Evolutionary conservation across 2,113 vertebrate genomes (phyloP).

Genomic region (Aramus guarauna): DNA sequence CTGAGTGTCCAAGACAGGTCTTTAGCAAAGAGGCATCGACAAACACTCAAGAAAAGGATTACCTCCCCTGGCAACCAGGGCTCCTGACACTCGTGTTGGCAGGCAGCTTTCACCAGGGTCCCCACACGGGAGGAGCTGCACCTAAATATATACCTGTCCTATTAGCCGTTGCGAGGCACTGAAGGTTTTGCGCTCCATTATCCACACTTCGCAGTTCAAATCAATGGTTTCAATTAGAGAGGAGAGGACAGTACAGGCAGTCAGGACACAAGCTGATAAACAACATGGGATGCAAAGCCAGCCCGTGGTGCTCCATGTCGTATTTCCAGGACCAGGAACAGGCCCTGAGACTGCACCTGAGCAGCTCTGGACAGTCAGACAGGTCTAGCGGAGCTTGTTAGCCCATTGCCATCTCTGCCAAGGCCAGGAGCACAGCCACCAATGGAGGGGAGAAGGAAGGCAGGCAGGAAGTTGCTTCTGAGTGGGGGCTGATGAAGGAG

Average conservation of each 20-base stretch:
- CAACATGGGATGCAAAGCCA: fast-evolving
- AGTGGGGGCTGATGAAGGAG: background rate
- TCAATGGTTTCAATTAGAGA: background rate
- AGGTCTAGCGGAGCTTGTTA: background rate
- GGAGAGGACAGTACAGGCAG: background rate
- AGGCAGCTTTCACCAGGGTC: background rate
- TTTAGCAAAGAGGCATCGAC: background rate
- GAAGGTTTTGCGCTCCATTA: background rate
- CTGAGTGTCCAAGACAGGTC: background rate
- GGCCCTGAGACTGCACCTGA: background rate
- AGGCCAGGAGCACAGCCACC: background rate
- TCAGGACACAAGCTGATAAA: background rate
- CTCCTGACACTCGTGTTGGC: fast-evolving
- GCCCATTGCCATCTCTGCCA: background rate
- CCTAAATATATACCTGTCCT: background rate
- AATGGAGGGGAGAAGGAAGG: background rate
- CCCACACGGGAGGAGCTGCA: background rate
- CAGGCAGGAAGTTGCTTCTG: background rate
- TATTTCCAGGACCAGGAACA: background rate
- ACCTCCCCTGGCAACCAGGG: background rate
- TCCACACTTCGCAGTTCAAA: background rate
- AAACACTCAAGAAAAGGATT: background rate
- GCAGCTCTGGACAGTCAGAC: fast-evolving
- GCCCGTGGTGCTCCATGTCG: background rate
- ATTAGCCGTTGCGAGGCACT: background rate